Evolutionary conservation across 2,113 vertebrate genomes (phyloP).

Genomic region (Vombatus ursinus): DNA sequence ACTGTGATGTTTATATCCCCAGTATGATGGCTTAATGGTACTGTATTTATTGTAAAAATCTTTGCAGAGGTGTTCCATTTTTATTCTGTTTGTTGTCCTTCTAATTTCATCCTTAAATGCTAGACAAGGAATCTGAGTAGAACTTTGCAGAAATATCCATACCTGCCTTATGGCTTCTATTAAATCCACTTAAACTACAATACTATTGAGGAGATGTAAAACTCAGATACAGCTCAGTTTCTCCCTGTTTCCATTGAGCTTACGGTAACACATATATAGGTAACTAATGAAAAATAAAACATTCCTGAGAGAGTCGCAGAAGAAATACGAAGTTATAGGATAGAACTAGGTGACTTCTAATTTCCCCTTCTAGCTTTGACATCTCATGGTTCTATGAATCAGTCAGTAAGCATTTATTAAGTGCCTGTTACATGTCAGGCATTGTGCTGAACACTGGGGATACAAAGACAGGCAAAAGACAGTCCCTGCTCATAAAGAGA

Average conservation of each 20-base stretch:
- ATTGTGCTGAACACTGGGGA: not conserved
- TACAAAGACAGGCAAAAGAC: not conserved
- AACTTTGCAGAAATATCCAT: not conserved
- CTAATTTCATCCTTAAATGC: not conserved
- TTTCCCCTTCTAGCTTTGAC: not conserved
- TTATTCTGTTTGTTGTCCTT: not conserved
- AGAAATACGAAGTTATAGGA: not conserved
- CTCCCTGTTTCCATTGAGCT: not conserved
- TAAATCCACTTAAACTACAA: not conserved
- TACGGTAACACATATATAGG: not conserved
- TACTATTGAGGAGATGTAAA: not conserved
- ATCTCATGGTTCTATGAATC: not conserved
- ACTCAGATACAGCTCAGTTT: not conserved
- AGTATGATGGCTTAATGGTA: not conserved
- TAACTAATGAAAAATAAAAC: not conserved
- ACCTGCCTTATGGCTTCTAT: not conserved
- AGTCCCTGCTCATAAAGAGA: not conserved
- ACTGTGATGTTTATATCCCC: not conserved
- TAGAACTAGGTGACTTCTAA: not conserved
- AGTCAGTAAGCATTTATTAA: not conserved
- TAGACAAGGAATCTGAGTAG: not conserved
- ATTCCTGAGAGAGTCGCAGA: not conserved
- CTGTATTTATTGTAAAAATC: not conserved
- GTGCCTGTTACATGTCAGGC: not conserved
- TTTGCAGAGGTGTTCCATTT: not conserved